Evolutionary conservation across 2,797 vertebrate genomes (phyloP).

Genomic region (Echiichthys vipera): DNA sequence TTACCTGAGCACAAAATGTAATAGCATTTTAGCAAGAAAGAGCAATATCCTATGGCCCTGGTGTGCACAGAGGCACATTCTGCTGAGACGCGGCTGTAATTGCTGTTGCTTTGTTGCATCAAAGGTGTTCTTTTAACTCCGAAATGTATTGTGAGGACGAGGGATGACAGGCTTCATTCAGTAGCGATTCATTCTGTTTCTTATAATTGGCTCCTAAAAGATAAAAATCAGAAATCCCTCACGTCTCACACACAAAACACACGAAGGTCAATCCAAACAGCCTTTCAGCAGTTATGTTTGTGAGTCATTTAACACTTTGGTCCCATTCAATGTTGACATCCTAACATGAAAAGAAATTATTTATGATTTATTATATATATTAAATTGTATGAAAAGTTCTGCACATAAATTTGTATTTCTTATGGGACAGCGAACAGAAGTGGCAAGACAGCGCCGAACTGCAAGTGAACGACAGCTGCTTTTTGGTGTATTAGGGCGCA

Average conservation of each 20-base stretch:
- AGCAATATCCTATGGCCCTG: conserved; percentile 15
- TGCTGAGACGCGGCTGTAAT: conserved; percentile 19
- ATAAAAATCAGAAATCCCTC: conserved; percentile 23
- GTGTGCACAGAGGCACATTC: conserved; percentile 5
- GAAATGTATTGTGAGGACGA: conserved; percentile 8
- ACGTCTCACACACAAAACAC: not conserved
- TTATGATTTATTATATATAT: too few relatives aligned
- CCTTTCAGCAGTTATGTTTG: not conserved
- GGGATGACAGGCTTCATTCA: conserved; percentile 1
- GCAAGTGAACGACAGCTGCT: too few relatives aligned
- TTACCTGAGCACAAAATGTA: conserved; percentile 48
- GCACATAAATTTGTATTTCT: too few relatives aligned
- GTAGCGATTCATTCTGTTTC: conserved; percentile 17
- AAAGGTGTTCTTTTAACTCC: not conserved
- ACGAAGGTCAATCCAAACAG: not conserved
- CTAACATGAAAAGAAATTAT: too few relatives aligned
- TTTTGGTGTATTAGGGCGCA: too few relatives aligned
- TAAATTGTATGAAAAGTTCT: too few relatives aligned
- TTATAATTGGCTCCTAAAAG: conserved; percentile 45
- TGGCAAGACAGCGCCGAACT: too few relatives aligned
- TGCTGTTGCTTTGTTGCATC: conserved; percentile 17
- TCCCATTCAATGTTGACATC: not conserved
- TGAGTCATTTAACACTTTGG: not conserved
- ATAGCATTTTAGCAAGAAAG: conserved; percentile 48
- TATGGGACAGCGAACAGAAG: too few relatives aligned